Conservation (phyloP, 2,888 invertebrate species). For the Apotomis turbidana region DNA sequence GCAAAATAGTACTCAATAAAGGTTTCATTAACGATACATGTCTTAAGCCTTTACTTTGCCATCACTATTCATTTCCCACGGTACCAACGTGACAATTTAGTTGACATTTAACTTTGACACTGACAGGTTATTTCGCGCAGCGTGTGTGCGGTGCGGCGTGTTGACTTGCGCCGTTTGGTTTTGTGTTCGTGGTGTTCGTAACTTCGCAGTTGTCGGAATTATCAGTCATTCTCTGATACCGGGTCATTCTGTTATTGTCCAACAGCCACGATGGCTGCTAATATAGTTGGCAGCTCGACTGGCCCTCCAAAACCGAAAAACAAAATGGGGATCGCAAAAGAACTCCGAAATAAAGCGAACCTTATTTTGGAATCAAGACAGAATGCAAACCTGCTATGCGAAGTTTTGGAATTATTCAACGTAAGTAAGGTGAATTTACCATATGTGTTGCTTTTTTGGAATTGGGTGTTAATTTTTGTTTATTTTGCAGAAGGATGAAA, state of each 20-base stretch:
- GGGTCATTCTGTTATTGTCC: conserved; percentile 6
- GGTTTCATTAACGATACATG: no score
- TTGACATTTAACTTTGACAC: not conserved
- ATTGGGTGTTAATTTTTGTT: conserved; percentile 50
- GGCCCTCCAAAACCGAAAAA: conserved; percentile 41
- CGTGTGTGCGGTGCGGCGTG: conserved; percentile 30
- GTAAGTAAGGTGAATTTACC: conserved; percentile 61
- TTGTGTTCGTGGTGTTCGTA: no score
- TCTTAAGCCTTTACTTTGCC: no score
- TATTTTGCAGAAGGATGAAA: conserved; percentile 72
- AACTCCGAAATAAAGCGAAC: conserved; percentile 87
- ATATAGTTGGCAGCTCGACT: not conserved
- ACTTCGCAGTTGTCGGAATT: not conserved
- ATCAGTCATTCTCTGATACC: not conserved
- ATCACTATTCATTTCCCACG: no score
- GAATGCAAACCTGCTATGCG: conserved; percentile 86
- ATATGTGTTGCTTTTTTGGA: conserved; percentile 43
- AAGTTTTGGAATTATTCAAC: conserved; percentile 88
- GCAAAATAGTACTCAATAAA: no score
- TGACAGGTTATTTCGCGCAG: not conserved
- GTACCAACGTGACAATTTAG: no score
- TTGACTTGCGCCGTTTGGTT: not conserved
- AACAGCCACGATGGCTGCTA: not conserved
- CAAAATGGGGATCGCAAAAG: conserved; percentile 72
- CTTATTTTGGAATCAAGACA: conserved; percentile 87